Conservation (phyloP, 2,888 invertebrate genomes). For the Monopis laevigella region DNA sequence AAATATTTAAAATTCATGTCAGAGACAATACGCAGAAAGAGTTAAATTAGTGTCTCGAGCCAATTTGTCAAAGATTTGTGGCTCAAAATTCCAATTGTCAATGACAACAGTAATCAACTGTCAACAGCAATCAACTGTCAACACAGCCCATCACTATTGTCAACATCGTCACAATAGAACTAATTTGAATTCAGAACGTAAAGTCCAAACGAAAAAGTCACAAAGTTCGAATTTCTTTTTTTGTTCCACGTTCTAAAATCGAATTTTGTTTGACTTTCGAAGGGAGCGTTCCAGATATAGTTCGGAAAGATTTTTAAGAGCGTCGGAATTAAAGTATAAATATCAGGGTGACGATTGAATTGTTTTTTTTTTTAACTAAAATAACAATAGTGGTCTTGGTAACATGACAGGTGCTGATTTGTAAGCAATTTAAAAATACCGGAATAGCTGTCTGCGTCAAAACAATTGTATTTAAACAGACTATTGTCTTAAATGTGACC, state of each 20-base stretch:
- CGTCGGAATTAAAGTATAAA: slow-evolving; percentile 35
- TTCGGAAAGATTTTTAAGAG: slow-evolving; percentile 29
- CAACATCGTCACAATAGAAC: slow-evolving; percentile 39
- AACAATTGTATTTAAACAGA: slow-evolving; percentile 38
- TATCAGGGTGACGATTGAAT: slow-evolving; percentile 46
- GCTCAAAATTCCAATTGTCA: slow-evolving; percentile 38
- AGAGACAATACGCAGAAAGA: slow-evolving; percentile 36
- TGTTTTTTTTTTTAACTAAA: slow-evolving; percentile 38
- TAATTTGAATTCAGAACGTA: slow-evolving; percentile 19
- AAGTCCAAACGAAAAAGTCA: slow-evolving; percentile 20
- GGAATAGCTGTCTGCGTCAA: slow-evolving; percentile 45
- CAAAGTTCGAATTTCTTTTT: slow-evolving; percentile 22
- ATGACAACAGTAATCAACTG: too few species aligned
- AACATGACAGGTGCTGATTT: slow-evolving; percentile 58
- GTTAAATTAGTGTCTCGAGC: slow-evolving; percentile 26
- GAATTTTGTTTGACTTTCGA: too few species aligned
- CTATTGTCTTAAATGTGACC: slow-evolving; percentile 26
- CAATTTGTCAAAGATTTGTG: slow-evolving; percentile 50
- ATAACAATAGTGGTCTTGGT: slow-evolving; percentile 42
- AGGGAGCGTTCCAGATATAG: slow-evolving; percentile 20
- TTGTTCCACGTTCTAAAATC: slow-evolving; percentile 16
- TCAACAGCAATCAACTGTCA: slow-evolving; percentile 49
- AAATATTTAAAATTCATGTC: slow-evolving; percentile 17
- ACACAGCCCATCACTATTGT: slow-evolving; percentile 45
- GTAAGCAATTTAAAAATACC: slow-evolving; percentile 46